These are phyloP conservation scores for Daubentonia madagascariensis DNA, from an alignment of 2,113 vertebrate genomes.

Conservation along the genomic window DNA sequence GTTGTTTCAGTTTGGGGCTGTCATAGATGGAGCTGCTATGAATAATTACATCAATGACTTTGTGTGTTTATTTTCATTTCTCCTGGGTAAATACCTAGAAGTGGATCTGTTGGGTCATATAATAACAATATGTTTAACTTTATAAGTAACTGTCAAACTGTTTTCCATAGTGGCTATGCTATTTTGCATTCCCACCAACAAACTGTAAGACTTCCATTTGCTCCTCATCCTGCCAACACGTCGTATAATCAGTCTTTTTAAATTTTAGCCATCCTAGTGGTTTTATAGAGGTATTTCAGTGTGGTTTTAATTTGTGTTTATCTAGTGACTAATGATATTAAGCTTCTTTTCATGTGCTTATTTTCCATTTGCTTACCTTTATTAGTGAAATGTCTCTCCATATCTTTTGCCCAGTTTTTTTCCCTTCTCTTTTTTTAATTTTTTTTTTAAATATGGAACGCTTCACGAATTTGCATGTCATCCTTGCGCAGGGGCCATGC, in stretches of 20 bases:
- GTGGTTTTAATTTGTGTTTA: neutral
- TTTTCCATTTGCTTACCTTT: neutral
- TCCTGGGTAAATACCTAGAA: neutral
- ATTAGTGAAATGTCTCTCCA: neutral
- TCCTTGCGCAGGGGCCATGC: too few relatives aligned
- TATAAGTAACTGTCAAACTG: neutral
- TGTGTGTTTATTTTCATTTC: neutral
- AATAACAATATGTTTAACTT: neutral
- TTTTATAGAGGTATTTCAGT: neutral
- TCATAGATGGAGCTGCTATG: neutral
- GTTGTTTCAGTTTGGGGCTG: neutral
- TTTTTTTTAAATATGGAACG: too few relatives aligned
- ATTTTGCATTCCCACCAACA: neutral
- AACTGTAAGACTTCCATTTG: neutral
- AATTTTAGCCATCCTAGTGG: neutral
- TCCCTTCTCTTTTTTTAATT: too few relatives aligned
- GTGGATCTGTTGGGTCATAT: neutral
- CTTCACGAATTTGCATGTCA: too few relatives aligned
- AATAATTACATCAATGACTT: neutral
- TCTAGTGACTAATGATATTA: neutral
- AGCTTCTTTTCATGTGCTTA: neutral
- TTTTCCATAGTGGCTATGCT: neutral
- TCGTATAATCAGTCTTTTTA: neutral
- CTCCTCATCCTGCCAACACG: neutral
- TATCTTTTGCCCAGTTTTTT: neutral